A percentile compares a stretch with the other conserved stretches of the same genome.
Conservation (phyloP, 2,888 invertebrate species). For the Synanthedon vespiformis region DNA sequence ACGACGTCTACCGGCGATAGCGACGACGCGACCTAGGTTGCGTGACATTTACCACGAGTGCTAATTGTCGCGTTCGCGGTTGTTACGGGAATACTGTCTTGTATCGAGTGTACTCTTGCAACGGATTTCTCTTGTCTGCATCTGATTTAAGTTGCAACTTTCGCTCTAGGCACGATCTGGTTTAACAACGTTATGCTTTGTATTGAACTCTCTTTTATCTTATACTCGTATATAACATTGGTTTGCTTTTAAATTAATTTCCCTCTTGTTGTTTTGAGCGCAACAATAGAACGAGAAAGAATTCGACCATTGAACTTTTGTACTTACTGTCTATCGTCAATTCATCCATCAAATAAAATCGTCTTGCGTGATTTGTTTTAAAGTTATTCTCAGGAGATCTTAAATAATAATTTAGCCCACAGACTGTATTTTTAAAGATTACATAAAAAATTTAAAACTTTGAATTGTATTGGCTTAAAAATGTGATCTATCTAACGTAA, state of each 20-base stretch:
- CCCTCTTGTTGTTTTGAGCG: background rate
- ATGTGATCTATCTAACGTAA: too few species aligned
- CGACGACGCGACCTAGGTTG: conserved; percentile 14
- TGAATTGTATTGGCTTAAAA: too few species aligned
- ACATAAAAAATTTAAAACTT: too few species aligned
- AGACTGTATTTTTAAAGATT: too few species aligned
- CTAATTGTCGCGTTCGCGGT: conserved; percentile 48
- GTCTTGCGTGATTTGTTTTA: too few species aligned
- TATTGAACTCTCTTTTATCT: background rate
- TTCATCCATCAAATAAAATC: too few species aligned
- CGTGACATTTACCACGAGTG: conserved; percentile 56
- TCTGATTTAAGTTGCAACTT: conserved; percentile 55
- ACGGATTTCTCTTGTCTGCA: conserved; percentile 45
- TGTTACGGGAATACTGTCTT: conserved; percentile 33
- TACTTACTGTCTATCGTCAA: too few species aligned
- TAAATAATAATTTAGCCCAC: too few species aligned
- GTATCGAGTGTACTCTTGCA: conserved; percentile 41
- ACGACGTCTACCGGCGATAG: background rate
- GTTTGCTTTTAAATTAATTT: background rate
- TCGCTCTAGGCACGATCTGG: conserved; percentile 52
- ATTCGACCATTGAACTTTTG: too few species aligned
- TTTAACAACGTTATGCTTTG: conserved; percentile 5
- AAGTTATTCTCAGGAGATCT: too few species aligned
- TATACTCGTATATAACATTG: background rate
- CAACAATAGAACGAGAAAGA: background rate